These are phyloP conservation scores for Tachypleus tridentatus DNA, from an alignment of 1,140 invertebrate genomes.

Conservation along the genomic window DNA sequence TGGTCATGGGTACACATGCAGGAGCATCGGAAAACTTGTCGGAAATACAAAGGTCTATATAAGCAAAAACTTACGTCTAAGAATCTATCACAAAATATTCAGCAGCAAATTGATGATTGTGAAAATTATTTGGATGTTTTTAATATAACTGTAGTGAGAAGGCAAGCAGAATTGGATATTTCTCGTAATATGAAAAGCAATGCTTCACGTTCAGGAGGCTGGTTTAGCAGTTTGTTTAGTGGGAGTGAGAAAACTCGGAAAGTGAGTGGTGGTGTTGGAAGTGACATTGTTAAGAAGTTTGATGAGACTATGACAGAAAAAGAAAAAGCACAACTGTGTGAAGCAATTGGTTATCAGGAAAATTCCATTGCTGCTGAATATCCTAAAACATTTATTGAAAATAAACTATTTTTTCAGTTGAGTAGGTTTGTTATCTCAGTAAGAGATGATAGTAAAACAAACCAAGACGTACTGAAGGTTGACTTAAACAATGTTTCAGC, in stretches of 20 bases:
- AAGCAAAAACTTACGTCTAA: conserved; percentile 58
- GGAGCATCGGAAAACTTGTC: conserved; percentile 58
- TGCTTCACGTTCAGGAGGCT: not conserved
- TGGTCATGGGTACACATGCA: conserved; percentile 89
- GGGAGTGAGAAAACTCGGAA: not conserved
- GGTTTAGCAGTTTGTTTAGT: not conserved
- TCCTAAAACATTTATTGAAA: conserved; percentile 64
- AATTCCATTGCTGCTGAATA: conserved; percentile 56
- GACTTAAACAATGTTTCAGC: conserved; percentile 47
- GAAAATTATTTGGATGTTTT: conserved; percentile 77
- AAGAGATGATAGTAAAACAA: not conserved
- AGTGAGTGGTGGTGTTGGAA: too few relatives aligned
- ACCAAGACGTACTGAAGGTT: conserved; percentile 12
- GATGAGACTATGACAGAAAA: conserved; percentile 66
- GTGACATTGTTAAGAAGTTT: conserved; percentile 14
- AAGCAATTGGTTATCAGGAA: conserved; percentile 93
- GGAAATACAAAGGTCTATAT: conserved; percentile 59
- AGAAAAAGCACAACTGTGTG: conserved; percentile 84
- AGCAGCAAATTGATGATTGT: conserved; percentile 38
- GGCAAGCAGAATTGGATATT: conserved; percentile 76
- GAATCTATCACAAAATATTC: conserved; percentile 39
- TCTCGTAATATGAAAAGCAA: not conserved
- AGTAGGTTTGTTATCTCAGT: conserved; percentile 39
- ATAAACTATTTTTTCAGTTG: conserved; percentile 52
- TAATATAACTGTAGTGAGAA: conserved; percentile 79